Base-by-base conservation (phyloP, 1,140 invertebrate species). In the Sweltsa coloradensis region DNA sequence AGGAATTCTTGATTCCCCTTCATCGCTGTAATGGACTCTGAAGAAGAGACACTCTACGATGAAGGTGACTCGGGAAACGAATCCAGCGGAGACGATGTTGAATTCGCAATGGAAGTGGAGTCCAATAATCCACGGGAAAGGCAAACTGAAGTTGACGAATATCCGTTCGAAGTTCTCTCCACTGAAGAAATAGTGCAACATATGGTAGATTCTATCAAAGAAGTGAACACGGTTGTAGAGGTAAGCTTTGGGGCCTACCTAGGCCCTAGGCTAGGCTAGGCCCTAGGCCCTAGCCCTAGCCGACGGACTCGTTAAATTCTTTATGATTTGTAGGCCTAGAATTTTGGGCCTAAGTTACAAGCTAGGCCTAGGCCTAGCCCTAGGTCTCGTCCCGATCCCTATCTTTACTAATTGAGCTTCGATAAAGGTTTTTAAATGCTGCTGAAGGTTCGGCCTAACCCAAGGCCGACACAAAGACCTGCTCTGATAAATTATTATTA, bases 141-240 rank as follows among this genome's bases (percentile, higher is more conserved):
- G 59, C 79, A 83, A 57, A 76, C 74, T 49, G 87, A 90, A 56
- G 70, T 78, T 34, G 87, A 96, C 55, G 90, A 95, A 53, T 96
- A 91, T 75, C 85, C 85, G 26, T 95, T 85, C 68, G 86, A 95
- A 72, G 90, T 97, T 49, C 72, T 97, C 40, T 89, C 89, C 29
- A 94, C 91, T 21, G 92, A 97, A 62, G 81, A 94, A 76, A 95
- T 97, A 63, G 90, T 97, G 44, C 84, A 93, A 64, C 87, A 95
- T 68, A 97, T 97, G 92, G 83, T 92, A 36, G 91, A 96, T 67
- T 91, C 81, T 59, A 97, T 97, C 56, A 91, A 89, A 73, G 93
- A 97, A 70, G 92, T 96, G 47, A 89, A 89, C 65, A 81, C 75
- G 44, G 84, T 89, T 56, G 79, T 89, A 54, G 83, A 87, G 76